Percentiles rank a stretch among this genome's conserved stretches.
Conservation (phyloP, 2,888 invertebrate species). For the Drosophila rellima region DNA sequence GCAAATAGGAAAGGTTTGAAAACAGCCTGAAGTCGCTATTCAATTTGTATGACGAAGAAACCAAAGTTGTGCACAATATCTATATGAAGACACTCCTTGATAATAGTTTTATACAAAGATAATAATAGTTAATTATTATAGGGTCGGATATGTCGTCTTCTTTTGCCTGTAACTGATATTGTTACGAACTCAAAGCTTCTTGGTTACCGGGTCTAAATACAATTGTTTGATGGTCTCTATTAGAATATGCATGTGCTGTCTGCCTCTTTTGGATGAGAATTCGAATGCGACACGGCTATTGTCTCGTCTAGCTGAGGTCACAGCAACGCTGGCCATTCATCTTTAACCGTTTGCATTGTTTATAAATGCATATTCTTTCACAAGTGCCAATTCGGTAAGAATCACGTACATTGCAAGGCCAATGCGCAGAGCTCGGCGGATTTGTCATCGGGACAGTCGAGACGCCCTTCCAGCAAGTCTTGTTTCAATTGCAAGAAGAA, state of each 20-base stretch:
- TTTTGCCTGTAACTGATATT: too few species aligned
- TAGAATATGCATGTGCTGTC: too few species aligned
- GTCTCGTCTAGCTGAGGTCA: constrained; percentile 31
- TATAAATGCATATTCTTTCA: constrained; percentile 28
- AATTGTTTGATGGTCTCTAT: too few species aligned
- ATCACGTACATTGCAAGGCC: constrained; percentile 94
- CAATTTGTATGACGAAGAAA: background rate
- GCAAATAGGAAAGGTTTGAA: background rate
- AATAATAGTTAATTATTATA: background rate
- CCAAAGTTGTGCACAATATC: background rate
- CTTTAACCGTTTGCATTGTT: constrained; percentile 37
- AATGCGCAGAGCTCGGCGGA: constrained; percentile 96
- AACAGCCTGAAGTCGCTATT: background rate
- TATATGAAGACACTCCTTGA: background rate
- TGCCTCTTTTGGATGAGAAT: background rate
- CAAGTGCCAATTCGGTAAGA: constrained; percentile 25
- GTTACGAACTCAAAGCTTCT: background rate
- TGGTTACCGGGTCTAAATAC: background rate
- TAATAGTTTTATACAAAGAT: background rate
- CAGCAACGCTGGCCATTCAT: constrained; percentile 36
- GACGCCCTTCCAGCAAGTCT: constrained; percentile 95
- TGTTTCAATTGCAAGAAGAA: constrained; percentile 99
- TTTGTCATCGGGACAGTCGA: constrained; percentile 95
- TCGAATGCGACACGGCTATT: constrained; percentile 12
- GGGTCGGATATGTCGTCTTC: background rate